Evolutionary conservation across 2,888 invertebrate species (phyloP), one percentile per base, ranked within the genome.

Genomic region (Cartodere bifasciata): DNA sequence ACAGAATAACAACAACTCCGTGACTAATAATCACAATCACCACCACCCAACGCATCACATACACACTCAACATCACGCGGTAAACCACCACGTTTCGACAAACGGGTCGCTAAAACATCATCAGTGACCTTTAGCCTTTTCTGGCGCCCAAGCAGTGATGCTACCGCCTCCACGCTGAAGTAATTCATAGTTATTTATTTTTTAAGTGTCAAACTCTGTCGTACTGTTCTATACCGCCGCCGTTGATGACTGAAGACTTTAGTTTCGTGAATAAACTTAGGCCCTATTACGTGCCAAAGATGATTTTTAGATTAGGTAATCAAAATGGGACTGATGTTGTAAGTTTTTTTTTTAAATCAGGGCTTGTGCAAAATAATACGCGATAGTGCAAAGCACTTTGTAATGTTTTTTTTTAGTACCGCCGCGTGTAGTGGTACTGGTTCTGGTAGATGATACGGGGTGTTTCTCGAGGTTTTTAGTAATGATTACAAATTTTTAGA

Each of bases 61-160:
- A 40, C 77, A 79, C 53, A 81, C 80, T 56, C 80, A 76, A 58
- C 75, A 74, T 50, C 65, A 65, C 49, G 55, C 62, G 37, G 68
- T 69, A 40, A 74, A 73, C 50, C 75, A 74, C 52, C 72, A 72
- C 62, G 75, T 75, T 60, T 70, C 65, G 32, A 64, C 77, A 35
- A 72, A 72, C 52, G 72, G 72, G 43, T 70, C 74, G 51, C 65
- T 77, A 42, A 81, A 81, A 55, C 78, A 75, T 50, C 76, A 81
- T 66, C 81, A 81, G 81, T 82, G 81, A 82, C 81, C 78, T 70
- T 75, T 75, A 74, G 73, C 75, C 52, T 80, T 79, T 75, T 78
- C 81, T 70, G 81, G 80, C n/a, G n/a, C n/a, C n/a, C n/a, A n/a
- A n/a, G n/a, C n/a, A n/a, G n/a, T n/a, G n/a, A n/a, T n/a, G 82